Percentiles rank a stretch among this genome's conserved stretches.
Evolutionary conservation across 2,113 vertebrate genomes (phyloP).

Genomic region (Mirounga angustirostris): DNA sequence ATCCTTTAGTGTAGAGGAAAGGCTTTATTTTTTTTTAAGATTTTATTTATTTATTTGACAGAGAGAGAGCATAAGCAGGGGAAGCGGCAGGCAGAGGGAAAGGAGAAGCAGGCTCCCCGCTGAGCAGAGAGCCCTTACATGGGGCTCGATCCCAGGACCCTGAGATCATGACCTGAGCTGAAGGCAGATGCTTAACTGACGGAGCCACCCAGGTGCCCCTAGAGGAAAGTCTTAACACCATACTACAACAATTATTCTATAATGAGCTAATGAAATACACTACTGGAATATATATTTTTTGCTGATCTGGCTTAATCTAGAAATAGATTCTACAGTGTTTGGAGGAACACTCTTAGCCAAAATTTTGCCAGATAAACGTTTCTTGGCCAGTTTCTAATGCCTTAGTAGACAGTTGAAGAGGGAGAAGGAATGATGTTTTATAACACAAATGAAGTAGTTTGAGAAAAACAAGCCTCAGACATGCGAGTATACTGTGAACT

Average conservation of each 20-base stretch:
- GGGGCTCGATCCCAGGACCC: neutral
- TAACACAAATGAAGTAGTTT: slow-evolving; percentile 20
- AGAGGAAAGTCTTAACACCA: neutral
- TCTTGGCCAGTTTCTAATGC: neutral
- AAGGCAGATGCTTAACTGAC: neutral
- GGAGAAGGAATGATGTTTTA: neutral
- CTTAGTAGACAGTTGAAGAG: neutral
- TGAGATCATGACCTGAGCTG: neutral
- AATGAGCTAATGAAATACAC: slow-evolving; percentile 5
- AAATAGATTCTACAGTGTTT: slow-evolving; percentile 19
- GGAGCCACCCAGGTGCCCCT: neutral
- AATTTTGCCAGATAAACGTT: neutral
- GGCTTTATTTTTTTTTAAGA: neutral
- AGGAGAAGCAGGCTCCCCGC: neutral
- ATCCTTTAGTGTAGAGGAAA: neutral
- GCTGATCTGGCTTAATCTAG: slow-evolving; percentile 11
- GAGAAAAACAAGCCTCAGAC: neutral
- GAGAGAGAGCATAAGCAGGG: neutral
- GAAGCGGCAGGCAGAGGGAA: neutral
- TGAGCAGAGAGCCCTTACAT: neutral
- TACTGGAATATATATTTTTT: neutral
- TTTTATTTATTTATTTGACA: neutral
- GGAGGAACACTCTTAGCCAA: neutral
- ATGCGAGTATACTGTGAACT: neutral
- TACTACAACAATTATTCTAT: neutral